Conservation (phyloP, 2,888 invertebrate species). For the Metacarcinus magister region DNA sequence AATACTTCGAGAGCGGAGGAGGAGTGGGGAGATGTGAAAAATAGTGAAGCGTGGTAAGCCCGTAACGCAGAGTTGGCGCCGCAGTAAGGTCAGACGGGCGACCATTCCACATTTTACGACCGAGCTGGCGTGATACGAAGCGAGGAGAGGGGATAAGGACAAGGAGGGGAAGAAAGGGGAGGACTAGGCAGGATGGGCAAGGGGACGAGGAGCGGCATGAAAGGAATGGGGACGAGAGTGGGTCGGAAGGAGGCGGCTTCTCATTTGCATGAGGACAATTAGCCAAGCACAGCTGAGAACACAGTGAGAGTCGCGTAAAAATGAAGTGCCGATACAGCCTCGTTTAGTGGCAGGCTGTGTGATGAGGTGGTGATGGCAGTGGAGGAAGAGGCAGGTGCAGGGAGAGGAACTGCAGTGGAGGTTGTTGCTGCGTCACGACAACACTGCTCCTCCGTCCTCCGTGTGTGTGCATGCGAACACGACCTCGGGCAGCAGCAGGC, state of each 20-base stretch:
- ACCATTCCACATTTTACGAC: neutral
- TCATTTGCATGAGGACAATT: neutral
- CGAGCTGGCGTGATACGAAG: neutral
- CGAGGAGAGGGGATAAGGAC: neutral
- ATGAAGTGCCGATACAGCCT: neutral
- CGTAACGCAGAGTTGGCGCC: constrained; percentile 51
- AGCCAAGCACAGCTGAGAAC: neutral
- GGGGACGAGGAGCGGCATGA: neutral
- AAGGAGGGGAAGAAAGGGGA: neutral
- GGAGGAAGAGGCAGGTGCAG: neutral
- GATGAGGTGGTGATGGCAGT: neutral
- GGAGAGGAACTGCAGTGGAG: neutral
- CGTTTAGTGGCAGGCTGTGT: neutral
- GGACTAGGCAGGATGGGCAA: neutral
- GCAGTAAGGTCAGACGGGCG: constrained; percentile 10
- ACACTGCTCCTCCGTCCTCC: neutral
- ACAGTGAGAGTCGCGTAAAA: neutral
- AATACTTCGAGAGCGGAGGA: neutral
- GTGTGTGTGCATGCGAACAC: neutral
- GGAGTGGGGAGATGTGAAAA: neutral
- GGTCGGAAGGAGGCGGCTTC: neutral
- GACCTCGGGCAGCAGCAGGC: neutral
- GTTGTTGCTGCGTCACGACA: neutral
- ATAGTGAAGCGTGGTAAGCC: constrained; percentile 54
- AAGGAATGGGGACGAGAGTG: neutral